Evolutionary conservation across 2,888 invertebrate species (phyloP).

Genomic region (Xestia c-nigrum): DNA sequence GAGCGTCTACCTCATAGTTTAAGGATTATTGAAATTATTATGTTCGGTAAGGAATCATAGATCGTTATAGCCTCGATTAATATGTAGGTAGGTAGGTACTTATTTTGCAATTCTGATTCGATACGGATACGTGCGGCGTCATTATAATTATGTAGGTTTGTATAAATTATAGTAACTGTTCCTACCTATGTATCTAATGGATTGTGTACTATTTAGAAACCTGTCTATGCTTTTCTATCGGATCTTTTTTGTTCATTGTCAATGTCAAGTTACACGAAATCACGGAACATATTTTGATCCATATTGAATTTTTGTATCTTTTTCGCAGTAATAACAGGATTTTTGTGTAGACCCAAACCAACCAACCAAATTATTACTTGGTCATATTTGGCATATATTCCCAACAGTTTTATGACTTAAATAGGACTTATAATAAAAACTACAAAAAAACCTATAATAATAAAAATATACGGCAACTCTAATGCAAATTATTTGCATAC

Average conservation of each 20-base stretch:
- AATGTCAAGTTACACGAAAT: too few species aligned
- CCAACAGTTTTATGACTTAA: not conserved
- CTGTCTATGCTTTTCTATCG: not conserved
- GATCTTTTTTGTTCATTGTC: not conserved
- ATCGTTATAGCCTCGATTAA: constrained; percentile 57
- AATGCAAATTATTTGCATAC: constrained; percentile 1
- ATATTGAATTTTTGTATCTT: too few species aligned
- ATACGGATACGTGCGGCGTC: constrained; percentile 27
- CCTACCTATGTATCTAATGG: constrained; percentile 23
- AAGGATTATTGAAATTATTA: constrained; percentile 62
- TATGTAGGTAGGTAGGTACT: constrained; percentile 48
- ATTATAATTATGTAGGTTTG: constrained; percentile 42
- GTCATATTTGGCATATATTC: not conserved
- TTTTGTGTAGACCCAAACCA: too few species aligned
- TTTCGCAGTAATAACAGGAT: too few species aligned
- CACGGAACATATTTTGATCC: too few species aligned
- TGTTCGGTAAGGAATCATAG: constrained; percentile 50
- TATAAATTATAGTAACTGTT: constrained; percentile 30
- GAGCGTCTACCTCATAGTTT: constrained; percentile 40
- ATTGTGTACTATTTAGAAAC: constrained; percentile 21
- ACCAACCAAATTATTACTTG: not conserved
- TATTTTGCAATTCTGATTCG: constrained; percentile 61
- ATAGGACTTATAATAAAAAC: too few species aligned
- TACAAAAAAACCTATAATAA: not conserved
- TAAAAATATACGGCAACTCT: not conserved